phyloP scores from a whole-genome alignment of 2,888 invertebrate species.

The Athrips mouffetella region DNA sequence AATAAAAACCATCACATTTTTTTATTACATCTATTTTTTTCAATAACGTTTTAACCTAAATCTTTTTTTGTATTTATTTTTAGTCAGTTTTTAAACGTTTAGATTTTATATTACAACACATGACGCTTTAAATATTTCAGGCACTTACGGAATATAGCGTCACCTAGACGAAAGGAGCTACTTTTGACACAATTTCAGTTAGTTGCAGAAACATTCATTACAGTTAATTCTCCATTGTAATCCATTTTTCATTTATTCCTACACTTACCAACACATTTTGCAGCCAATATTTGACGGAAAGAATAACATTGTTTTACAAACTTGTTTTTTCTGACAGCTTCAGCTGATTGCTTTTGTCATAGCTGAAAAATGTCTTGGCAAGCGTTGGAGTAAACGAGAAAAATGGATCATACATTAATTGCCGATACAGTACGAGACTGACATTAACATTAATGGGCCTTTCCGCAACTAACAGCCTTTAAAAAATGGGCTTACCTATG shows the following conservation, averaged over 20 bases:
- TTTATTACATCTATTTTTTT: neutral
- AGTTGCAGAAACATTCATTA: too few species aligned
- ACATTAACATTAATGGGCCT: too few species aligned
- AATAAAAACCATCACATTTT: neutral
- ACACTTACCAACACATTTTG: neutral
- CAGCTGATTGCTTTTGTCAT: too few species aligned
- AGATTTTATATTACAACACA: constrained; percentile 15
- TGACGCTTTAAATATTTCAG: constrained; percentile 14
- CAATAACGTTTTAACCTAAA: neutral
- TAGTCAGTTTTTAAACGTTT: constrained; percentile 1
- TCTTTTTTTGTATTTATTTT: neutral
- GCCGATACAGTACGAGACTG: too few species aligned
- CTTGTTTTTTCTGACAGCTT: too few species aligned
- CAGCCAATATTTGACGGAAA: too few species aligned
- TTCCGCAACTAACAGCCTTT: too few species aligned
- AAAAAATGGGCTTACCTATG: too few species aligned
- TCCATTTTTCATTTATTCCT: neutral
- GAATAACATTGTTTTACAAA: too few species aligned
- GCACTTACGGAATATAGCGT: constrained; percentile 24
- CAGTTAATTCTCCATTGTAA: neutral
- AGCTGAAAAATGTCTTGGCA: too few species aligned
- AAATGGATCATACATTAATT: too few species aligned
- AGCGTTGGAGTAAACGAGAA: too few species aligned
- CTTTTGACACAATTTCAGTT: neutral
- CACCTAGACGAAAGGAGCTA: constrained; percentile 3